phyloP scores from a whole-genome alignment of 2,888 invertebrate genomes.

The Linnaemya vulpina region DNA sequence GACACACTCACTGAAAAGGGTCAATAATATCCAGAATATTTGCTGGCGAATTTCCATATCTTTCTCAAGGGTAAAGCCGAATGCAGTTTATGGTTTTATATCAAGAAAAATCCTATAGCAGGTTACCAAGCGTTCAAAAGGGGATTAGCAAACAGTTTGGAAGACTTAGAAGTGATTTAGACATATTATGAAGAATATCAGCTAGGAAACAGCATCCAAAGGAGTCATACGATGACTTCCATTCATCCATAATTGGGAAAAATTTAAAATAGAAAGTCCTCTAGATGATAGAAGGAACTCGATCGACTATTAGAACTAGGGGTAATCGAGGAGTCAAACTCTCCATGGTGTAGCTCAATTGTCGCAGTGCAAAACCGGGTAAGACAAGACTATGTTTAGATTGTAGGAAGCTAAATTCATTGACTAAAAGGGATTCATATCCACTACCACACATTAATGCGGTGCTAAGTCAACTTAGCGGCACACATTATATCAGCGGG shows the following conservation, averaged over 20 bases:
- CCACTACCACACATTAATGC: constrained; percentile 25
- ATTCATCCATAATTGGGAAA: background rate
- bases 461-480: constrained; percentile 44
- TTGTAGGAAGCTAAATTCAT: no score
- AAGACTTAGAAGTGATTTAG: background rate
- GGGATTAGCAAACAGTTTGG: constrained; percentile 1
- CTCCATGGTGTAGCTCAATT: background rate
- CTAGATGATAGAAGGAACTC: background rate
- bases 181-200: background rate
- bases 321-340: background rate
- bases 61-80: background rate
- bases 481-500: constrained; percentile 40
- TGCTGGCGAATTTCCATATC: constrained; percentile 8
- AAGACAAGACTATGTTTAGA: background rate
- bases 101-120: background rate
- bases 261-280: background rate
- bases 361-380: background rate
- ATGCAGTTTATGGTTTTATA: background rate
- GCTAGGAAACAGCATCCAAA: background rate
- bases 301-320: no score
- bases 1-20: background rate
- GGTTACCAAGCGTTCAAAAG: background rate
- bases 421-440: constrained; percentile 57
- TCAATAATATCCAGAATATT: background rate
- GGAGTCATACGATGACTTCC: background rate